Evolutionary conservation across 2,113 vertebrate species (phyloP), one percentile per base, ranked within the genome.

Genomic region (Corythornis vintsioides): DNA sequence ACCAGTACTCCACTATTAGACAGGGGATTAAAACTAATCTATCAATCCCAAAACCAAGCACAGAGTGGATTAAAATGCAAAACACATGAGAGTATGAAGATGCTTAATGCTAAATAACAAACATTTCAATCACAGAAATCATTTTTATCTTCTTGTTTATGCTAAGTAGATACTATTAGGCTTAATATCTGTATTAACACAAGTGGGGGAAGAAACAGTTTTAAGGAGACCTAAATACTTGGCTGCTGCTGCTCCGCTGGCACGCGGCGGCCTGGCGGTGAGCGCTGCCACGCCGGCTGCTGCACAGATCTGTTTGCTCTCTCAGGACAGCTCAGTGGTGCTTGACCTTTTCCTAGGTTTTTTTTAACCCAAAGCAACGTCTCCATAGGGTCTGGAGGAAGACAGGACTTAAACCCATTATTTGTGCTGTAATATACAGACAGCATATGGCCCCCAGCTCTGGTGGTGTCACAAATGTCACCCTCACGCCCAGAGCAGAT

Each of bases 1-100:
- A 97, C 97, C 97, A 97, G 96, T 96, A 96, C 97, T 98, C 97
- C 94, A 97, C 97, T 97, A 98, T 98, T 98, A 98, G 98, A 98
- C 97, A 97, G 97, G 95, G 97, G 98, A 98, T 98, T 98, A 98
- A 98, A 98, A 98, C 97, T 98, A 98, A 98, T 98, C 98, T 98
- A 98, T 97, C 97, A 98, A 97, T 98, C 98, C 98, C 97, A 97
- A 97, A 98, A 97, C 97, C 97, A 97, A 98, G 97, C 97, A 96
- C 96, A 95, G 93, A 98, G 97, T 98, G 97, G 98, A 98, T 98
- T 98, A 98, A 98, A 97, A 98, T 97, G 97, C 97, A 98, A 98
- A 98, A 97, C 91, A 65, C 96, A 96, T 64, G 95, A 96, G 97
- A 97, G 95, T 96, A 94, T 93, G 96, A 98, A 97, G 97, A 98